Conservation (phyloP, 2,113 vertebrate species). For the Brachypteracias leptosomus region DNA sequence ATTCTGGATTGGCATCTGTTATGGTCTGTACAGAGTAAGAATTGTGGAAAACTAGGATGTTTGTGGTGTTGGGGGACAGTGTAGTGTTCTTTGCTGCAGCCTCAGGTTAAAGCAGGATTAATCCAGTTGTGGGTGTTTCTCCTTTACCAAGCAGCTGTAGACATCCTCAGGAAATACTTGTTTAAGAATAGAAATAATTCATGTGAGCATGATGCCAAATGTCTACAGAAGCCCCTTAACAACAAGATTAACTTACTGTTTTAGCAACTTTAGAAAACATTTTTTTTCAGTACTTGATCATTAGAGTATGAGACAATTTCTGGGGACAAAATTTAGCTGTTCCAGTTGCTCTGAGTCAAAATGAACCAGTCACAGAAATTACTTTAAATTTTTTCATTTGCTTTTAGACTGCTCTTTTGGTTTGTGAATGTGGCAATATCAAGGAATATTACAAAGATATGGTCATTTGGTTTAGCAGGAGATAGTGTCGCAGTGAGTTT, state of each 20-base stretch:
- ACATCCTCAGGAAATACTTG: background rate
- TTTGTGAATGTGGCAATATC: background rate
- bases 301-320: background rate
- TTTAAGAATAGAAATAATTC: background rate
- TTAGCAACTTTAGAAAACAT: background rate
- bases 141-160: background rate
- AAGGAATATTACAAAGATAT: background rate
- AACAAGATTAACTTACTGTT: background rate
- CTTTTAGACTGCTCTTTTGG: background rate
- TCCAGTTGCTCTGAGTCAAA: background rate
- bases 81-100: background rate
- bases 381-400: background rate
- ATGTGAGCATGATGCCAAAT: background rate
- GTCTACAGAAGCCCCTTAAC: background rate
- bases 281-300: background rate
- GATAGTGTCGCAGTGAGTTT: background rate
- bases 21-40: background rate
- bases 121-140: background rate
- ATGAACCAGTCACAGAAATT: background rate
- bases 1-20: background rate
- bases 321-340: background rate
- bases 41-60: background rate
- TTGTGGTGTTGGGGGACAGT: background rate
- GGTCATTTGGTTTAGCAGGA: background rate
- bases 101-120: background rate